Evolutionary conservation across 2,113 vertebrate species (phyloP), one percentile per base, ranked within the genome.

Genomic region (Vireo altiloquus): DNA sequence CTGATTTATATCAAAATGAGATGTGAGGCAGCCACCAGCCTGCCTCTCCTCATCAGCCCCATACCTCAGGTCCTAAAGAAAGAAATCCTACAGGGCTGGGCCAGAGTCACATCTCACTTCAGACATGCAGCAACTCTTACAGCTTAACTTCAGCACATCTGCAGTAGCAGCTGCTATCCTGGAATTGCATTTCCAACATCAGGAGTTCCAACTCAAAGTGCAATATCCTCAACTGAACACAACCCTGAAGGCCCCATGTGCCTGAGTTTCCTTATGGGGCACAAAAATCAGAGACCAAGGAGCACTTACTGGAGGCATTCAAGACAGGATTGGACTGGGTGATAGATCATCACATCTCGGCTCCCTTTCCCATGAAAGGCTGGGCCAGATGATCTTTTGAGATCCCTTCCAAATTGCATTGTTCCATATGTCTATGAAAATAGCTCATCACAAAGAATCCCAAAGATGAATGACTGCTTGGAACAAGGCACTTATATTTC

Each of bases 121-220:
- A 35, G 63, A 61, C 39, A 6, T 1, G 10, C n/a, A 91, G 63
- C 40, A 72, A 57, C 40, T 12, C 40, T 47, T 46, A 15, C 11
- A 3, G 31, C 35, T 44, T 40, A 5, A 40, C 72, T 52, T 44
- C 37, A 80, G 40, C 54, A 37, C 0, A 0, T 4, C 11, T 65
- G 22, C 72, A 74, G 31, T 0, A 6, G 47, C 53, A 49, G 35
- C 19, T 54, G 24, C 49, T 68, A 2, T 13, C 30, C 28, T 40
- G 39, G 49, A 56, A 52, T 16, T 0, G 0, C 16, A 47, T 23
- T 33, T 31, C 64, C 82, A 63, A 2, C 23, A n/a, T 18, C 2
- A 74, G n/a, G 17, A 53, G 6, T 15, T 91, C 37, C 66, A 82
- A 52, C 19, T 68, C 49, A n/a, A 22, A 94, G 24, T 42, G 8